Conservation (phyloP, 2,888 invertebrate genomes). For the Myathropa florea region DNA sequence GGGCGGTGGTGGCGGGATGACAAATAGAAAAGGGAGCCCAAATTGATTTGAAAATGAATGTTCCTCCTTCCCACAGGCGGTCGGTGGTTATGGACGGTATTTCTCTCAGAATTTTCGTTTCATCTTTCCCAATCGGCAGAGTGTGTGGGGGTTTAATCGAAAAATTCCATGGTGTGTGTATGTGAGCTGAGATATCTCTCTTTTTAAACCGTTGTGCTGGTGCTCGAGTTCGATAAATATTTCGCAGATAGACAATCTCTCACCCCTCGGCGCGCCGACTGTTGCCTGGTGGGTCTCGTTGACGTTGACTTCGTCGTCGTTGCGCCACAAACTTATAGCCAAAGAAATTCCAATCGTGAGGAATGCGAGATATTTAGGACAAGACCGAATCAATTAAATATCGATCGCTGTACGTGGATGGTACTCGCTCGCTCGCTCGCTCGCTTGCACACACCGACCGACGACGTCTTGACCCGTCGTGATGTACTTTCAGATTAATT, state of each 20-base stretch:
- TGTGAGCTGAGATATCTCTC: conserved; percentile 1
- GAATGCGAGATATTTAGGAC: conserved; percentile 58
- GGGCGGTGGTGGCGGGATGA: not conserved
- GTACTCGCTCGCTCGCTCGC: not conserved
- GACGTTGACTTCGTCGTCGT: not conserved
- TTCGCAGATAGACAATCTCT: not conserved
- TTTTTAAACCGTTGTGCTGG: conserved; percentile 2
- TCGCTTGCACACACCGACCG: not conserved
- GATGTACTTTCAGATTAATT: conserved; percentile 12
- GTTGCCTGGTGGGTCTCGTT: not conserved
- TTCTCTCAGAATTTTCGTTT: conserved; percentile 47
- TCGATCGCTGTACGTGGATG: conserved; percentile 40
- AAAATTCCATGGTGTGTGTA: conserved; percentile 26
- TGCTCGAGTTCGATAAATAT: conserved; percentile 37
- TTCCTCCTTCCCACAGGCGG: not conserved
- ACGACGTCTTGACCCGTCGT: conserved; percentile 14
- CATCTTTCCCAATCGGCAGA: conserved; percentile 28
- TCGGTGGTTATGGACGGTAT: conserved; percentile 28
- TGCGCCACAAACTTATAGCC: not conserved
- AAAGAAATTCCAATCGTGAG: conserved; percentile 47
- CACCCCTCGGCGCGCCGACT: not conserved
- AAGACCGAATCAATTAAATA: conserved; percentile 62
- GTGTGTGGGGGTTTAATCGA: conserved; percentile 40
- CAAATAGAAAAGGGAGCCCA: conserved; percentile 26
- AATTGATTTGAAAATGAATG: conserved; percentile 34